Evolutionary conservation across 2,888 invertebrate genomes (phyloP).

Genomic region (Trichopria drosophilae): DNA sequence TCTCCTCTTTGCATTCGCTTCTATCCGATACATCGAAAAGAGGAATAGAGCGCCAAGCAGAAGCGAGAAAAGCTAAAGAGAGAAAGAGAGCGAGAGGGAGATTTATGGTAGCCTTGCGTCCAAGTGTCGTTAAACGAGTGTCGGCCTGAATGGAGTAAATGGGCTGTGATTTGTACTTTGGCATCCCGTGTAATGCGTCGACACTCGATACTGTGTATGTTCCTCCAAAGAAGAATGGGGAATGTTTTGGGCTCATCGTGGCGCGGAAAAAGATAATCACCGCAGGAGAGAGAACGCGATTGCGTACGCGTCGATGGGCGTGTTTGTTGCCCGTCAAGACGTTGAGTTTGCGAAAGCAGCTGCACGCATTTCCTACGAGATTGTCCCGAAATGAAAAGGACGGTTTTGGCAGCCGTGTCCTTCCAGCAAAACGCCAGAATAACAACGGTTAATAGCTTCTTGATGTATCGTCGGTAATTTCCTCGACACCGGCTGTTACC

Average conservation of each 20-base stretch:
- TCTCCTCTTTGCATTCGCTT: not conserved
- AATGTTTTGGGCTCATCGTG: conserved; percentile 49
- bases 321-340: conserved; percentile 22
- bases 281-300: conserved; percentile 33
- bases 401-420: too few species aligned
- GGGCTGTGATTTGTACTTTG: conserved; percentile 56
- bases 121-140: conserved; percentile 52
- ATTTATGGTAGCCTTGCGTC: conserved; percentile 49
- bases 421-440: too few species aligned
- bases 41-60: not conserved
- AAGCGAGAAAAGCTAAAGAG: conserved; percentile 2
- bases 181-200: conserved; percentile 45
- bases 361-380: too few species aligned
- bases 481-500: too few species aligned
- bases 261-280: conserved; percentile 47
- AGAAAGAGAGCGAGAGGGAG: conserved; percentile 27
- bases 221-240: conserved; percentile 42
- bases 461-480: too few species aligned
- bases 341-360: too few species aligned
- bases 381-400: too few species aligned
- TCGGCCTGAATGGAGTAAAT: conserved; percentile 53
- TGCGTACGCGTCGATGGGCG: conserved; percentile 34
- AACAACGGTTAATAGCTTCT: too few species aligned
- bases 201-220: conserved; percentile 40
- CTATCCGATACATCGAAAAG: too few species aligned